phyloP scores from a whole-genome alignment of 2,888 invertebrate genomes.

The Platycheirus rosarum region DNA sequence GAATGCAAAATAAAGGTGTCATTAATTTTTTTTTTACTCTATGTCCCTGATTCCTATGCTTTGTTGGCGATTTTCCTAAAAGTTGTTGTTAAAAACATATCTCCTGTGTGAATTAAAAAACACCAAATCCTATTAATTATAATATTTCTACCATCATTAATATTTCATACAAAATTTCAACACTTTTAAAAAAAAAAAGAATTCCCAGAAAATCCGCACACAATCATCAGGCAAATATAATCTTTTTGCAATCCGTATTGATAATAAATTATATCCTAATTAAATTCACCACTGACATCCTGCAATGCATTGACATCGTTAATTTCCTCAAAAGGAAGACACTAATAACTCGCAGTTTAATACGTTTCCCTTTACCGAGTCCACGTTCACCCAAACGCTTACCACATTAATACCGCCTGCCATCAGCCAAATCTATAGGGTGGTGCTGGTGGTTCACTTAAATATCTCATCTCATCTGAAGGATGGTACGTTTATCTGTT shows the following conservation, averaged over 20 bases:
- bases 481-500: slow-evolving; percentile 56
- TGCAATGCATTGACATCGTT: slow-evolving; percentile 35
- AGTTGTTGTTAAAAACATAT: no score
- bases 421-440: slow-evolving; percentile 34
- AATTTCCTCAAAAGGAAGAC: slow-evolving; percentile 36
- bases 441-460: slow-evolving; percentile 47
- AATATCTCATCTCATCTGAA: slow-evolving; percentile 42
- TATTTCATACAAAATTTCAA: no score
- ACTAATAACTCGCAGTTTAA: slow-evolving; percentile 39
- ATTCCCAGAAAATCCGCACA: not conserved
- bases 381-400: slow-evolving; percentile 1
- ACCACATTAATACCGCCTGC: slow-evolving; percentile 11
- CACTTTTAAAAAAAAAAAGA: no score
- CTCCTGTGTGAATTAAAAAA: no score
- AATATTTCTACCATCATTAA: no score
- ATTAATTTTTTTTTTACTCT: no score
- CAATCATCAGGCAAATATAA: slow-evolving; percentile 5
- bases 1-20: no score
- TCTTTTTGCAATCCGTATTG: slow-evolving; percentile 16
- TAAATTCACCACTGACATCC: slow-evolving; percentile 63
- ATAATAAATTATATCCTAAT: slow-evolving; percentile 66
- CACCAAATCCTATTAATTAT: no score
- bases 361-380: slow-evolving; percentile 9
- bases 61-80: no score
- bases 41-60: no score